Evolutionary conservation across 2,113 vertebrate genomes (phyloP), one percentile per base, ranked within the genome.

Genomic region (Lanius collurio): DNA sequence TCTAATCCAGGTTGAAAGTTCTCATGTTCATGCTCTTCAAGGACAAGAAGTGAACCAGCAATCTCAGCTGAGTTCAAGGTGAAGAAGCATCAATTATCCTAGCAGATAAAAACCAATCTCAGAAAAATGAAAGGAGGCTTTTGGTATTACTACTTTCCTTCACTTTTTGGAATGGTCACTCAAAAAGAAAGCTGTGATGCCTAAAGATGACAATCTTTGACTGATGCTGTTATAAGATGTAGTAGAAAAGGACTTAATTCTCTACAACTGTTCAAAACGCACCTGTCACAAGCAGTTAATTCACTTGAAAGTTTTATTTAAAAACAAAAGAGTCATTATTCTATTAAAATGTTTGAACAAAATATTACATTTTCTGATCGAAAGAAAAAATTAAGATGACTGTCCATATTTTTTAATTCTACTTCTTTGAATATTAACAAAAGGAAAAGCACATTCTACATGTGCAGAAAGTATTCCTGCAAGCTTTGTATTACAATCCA

Each of bases 371-470:
- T 83, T 93, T 83, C 74, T 77, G 50, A 96, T 94, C 47, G 71
- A 92, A 93, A 83, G 59, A 90, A 93, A 92, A 94, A 89, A 85
- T 15, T 22, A 78, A 46, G 39, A 69, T 92, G 50, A 95, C 22
- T 84, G 91, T 96, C 87, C 91, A 91, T 79, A 68, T 52, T 91
- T 95, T 92, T 73, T 47, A 53, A 60, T 94, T 67, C 35, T 23
- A 65, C 33, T 82, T 90, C 71, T 93, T 70, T 83, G 79, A 96
- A 92, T 94, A 86, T 68, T 90, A 92, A 92, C 68, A 92, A 93
- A 96, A 91, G 64, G 19, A 28, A 89, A 95, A 88, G 53, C 37
- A 91, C 52, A 44, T 89, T 89, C n/a, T 83, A 47, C 70, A 53
- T 20, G 47, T 31, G 52, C 30, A 91, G 63, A 86, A 97, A 88